These are phyloP conservation scores for Synaphobranchus kaupii DNA, from an alignment of 2,797 vertebrate species.

Conservation along the genomic window DNA sequence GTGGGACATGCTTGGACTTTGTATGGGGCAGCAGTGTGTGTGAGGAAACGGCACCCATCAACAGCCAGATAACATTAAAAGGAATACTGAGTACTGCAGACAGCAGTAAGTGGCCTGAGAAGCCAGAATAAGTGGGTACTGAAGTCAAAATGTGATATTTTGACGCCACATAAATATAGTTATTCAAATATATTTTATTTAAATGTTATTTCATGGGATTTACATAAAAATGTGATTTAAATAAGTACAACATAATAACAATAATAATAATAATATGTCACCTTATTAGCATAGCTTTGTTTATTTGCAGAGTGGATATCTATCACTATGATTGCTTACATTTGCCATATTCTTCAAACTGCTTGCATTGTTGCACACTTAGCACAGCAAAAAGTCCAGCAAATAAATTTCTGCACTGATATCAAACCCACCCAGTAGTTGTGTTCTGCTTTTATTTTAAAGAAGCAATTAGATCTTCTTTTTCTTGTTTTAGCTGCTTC, in stretches of 20 bases:
- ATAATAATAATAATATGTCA: not conserved
- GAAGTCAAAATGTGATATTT: not conserved
- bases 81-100: constrained; percentile 14
- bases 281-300: not conserved
- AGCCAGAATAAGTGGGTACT: constrained; percentile 11
- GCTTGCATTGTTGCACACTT: not conserved
- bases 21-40: not conserved
- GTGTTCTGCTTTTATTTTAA: not conserved
- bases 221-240: too few relatives aligned
- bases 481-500: not conserved
- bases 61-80: not conserved
- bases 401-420: not conserved
- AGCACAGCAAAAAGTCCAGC: not conserved
- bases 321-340: not conserved
- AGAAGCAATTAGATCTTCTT: not conserved
- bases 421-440: not conserved
- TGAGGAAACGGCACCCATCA: not conserved
- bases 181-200: constrained; percentile 5
- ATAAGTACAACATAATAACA: too few relatives aligned
- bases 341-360: not conserved
- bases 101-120: constrained; percentile 14
- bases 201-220: not conserved
- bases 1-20: constrained; percentile 20
- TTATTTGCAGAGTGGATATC: constrained; percentile 4
- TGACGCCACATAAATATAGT: not conserved